These are phyloP conservation scores for Plebejus melissa DNA, from an alignment of 2,888 invertebrate species.

Conservation along the genomic window DNA sequence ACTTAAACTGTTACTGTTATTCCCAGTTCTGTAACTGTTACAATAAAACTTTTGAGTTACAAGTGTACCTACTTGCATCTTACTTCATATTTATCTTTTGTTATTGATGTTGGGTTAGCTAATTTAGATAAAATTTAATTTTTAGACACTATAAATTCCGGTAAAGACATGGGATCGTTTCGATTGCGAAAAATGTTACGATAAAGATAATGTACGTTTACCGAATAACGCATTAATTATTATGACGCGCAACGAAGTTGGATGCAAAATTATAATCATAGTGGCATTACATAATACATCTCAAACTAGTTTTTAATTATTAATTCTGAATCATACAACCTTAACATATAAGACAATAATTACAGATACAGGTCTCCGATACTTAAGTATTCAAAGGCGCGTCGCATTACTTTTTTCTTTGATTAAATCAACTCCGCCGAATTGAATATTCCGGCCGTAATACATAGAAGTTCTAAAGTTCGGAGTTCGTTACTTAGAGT, in stretches of 20 bases:
- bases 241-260: no score
- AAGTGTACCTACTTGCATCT: no score
- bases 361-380: conserved; percentile 16
- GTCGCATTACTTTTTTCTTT: conserved; percentile 38
- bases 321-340: background rate
- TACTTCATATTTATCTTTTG: no score
- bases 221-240: no score
- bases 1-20: background rate
- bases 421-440: conserved; percentile 42
- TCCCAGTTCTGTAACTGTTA: background rate
- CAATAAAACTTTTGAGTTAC: no score
- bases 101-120: no score
- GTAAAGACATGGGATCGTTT: no score
- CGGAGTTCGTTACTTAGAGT: conserved; percentile 21
- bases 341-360: background rate
- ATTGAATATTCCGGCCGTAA: conserved; percentile 39
- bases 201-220: no score
- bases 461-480: conserved; percentile 29
- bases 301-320: background rate
- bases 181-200: no score
- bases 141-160: no score
- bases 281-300: background rate
- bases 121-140: no score
- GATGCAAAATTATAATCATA: background rate
- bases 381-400: conserved; percentile 25